These are phyloP conservation scores for Onchidella celtica DNA, from an alignment of 2,888 invertebrate species.

Conservation along the genomic window DNA sequence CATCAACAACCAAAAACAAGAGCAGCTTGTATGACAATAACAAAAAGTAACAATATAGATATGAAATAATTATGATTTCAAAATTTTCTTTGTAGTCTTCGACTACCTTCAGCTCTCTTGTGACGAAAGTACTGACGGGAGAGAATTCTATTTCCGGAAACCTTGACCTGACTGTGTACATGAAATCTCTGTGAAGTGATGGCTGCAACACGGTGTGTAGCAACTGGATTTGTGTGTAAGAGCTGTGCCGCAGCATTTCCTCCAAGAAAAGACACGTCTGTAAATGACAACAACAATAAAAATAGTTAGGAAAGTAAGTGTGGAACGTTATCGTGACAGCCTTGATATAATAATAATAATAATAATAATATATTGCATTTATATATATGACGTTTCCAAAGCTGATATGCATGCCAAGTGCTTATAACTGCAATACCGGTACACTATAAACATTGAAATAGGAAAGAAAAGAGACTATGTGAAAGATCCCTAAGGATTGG, in stretches of 20 bases:
- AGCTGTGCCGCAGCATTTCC: conserved; percentile 65
- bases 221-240: conserved; percentile 73
- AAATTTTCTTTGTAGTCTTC: not conserved
- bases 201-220: conserved; percentile 75
- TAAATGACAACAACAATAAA: not conserved
- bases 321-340: no score
- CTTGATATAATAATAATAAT: no score
- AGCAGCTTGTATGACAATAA: no score
- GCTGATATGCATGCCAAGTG: no score
- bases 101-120: conserved; percentile 72
- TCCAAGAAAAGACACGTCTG: conserved; percentile 72
- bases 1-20: no score
- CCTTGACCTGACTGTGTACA: conserved; percentile 72
- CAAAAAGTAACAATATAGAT: no score
- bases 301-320: not conserved
- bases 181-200: conserved; percentile 75
- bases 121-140: conserved; percentile 74
- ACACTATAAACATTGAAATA: no score
- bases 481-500: no score
- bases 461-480: no score
- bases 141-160: conserved; percentile 72
- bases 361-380: no score
- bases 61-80: not conserved
- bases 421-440: no score
- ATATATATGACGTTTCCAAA: no score